These are phyloP conservation scores for Gadus macrocephalus DNA, from an alignment of 2,113 vertebrate species.

Conservation along the genomic window DNA sequence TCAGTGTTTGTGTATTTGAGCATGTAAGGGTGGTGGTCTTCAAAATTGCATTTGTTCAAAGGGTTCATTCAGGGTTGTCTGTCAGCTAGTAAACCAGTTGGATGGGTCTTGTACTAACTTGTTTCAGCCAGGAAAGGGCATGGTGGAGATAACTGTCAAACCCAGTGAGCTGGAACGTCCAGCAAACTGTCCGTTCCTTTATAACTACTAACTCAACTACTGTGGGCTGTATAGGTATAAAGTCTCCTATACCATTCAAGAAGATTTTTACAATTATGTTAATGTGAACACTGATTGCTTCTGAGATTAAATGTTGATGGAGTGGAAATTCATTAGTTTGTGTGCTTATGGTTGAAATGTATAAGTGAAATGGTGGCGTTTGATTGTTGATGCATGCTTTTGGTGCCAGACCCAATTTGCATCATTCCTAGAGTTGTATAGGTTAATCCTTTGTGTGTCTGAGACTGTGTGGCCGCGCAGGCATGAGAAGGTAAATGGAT, in stretches of 20 bases:
- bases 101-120: conserved; percentile 60
- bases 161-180: not conserved
- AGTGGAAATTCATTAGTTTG: conserved; percentile 1
- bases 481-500: conserved; percentile 61
- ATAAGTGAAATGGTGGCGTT: conserved; percentile 1
- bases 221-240: conserved; percentile 8
- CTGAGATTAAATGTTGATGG: not conserved
- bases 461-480: conserved; percentile 15
- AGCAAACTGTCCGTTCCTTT: conserved; percentile 11
- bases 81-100: conserved; percentile 57
- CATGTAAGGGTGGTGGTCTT: conserved; percentile 33
- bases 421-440: conserved; percentile 43
- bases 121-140: conserved; percentile 44
- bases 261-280: not conserved
- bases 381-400: conserved; percentile 53
- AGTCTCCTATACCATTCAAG: too few species aligned
- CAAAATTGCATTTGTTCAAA: not conserved
- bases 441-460: conserved; percentile 48
- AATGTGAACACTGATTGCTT: not conserved
- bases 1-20: conserved; percentile 18
- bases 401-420: conserved; percentile 1
- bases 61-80: conserved; percentile 6
- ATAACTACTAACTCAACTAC: conserved; percentile 9
- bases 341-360: conserved; percentile 18
- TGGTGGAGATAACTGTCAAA: conserved; percentile 60